phyloP scores from a whole-genome alignment of 2,888 invertebrate genomes.

The Galerucella nymphaeae region DNA sequence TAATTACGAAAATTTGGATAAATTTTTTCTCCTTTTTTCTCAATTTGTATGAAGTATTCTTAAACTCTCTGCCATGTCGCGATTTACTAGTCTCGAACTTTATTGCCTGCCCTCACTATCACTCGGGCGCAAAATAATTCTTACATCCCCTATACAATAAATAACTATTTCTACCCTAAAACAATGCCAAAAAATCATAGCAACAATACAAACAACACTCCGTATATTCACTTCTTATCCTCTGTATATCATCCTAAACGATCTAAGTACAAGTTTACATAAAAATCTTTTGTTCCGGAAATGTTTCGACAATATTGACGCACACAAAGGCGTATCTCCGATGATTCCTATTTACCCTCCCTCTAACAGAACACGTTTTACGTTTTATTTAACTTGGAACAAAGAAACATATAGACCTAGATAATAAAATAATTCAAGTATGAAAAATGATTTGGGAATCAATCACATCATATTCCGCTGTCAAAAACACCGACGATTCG shows the following conservation, averaged over 20 bases:
- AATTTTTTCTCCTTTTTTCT: no score
- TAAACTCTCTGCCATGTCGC: no score
- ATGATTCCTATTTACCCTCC: slow-evolving; percentile 10
- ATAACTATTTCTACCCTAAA: no score
- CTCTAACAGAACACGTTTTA: not conserved
- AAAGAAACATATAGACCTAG: slow-evolving; percentile 6
- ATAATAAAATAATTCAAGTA: slow-evolving; percentile 22
- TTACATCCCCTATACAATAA: no score
- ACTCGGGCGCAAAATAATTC: no score
- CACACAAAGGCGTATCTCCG: not conserved
- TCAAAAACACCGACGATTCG: slow-evolving; percentile 11
- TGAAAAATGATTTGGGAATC: slow-evolving; percentile 23
- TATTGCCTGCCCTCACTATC: no score
- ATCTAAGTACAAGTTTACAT: not conserved
- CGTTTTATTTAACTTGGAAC: slow-evolving; percentile 21
- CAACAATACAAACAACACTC: no score
- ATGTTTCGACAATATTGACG: not conserved
- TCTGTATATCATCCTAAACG: not conserved
- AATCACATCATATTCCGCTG: slow-evolving; percentile 17
- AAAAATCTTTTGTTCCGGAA: not conserved
- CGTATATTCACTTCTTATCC: no score
- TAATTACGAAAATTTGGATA: no score
- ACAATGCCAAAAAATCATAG: no score
- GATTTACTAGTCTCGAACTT: no score
- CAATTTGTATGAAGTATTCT: no score